Conservation (phyloP, 2,797 vertebrate genomes). For the Tragelaphus eurycerus region DNA sequence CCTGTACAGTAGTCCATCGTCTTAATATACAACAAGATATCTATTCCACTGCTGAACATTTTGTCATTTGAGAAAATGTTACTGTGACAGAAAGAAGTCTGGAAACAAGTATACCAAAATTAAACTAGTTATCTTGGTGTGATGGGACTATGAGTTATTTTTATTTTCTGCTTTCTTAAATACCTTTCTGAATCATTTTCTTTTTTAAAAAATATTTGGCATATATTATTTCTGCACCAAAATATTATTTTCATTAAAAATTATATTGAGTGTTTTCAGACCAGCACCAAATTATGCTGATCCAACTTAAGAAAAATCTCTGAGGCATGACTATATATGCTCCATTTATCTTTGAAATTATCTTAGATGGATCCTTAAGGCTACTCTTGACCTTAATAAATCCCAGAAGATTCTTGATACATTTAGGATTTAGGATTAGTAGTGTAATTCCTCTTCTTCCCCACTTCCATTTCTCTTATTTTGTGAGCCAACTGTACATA, state of each 20-base stretch:
- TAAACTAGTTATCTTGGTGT: neutral
- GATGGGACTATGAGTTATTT: neutral
- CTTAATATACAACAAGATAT: neutral
- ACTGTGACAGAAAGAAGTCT: neutral
- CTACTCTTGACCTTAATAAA: neutral
- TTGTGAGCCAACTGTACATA: neutral
- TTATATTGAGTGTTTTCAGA: neutral
- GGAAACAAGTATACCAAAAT: neutral
- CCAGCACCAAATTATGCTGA: neutral
- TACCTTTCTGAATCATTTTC: slow-evolving; percentile 19
- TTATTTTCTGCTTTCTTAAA: slow-evolving; percentile 5
- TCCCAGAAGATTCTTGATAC: slow-evolving; percentile 26
- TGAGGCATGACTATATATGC: neutral
- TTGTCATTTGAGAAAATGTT: neutral
- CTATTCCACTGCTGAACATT: neutral
- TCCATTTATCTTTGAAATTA: neutral
- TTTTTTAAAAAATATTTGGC: neutral
- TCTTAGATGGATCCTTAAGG: slow-evolving; percentile 30
- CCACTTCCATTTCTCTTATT: neutral
- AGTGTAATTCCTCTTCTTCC: neutral
- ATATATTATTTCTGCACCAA: slow-evolving; percentile 8
- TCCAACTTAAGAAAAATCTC: neutral
- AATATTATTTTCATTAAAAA: slow-evolving; percentile 5
- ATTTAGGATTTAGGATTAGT: slow-evolving; percentile 20
- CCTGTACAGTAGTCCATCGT: neutral